These are phyloP conservation scores for Drosophila bifasciata DNA, from an alignment of 1,140 invertebrate species.

Conservation along the genomic window DNA sequence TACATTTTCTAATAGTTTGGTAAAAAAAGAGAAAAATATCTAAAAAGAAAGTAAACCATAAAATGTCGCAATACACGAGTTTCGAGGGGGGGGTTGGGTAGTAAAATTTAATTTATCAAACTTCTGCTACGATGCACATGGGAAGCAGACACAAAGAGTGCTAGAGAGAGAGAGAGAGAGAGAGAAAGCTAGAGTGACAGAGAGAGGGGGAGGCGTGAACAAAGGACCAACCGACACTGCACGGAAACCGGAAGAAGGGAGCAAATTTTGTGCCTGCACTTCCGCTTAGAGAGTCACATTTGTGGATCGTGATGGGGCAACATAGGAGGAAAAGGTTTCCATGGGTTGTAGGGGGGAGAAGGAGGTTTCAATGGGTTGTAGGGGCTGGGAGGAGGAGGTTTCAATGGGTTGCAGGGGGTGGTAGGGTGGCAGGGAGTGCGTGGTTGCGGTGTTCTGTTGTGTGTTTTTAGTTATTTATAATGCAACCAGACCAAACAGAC, in stretches of 20 bases:
- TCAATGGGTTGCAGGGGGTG: too few relatives aligned
- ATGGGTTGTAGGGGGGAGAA: slow-evolving; percentile 10
- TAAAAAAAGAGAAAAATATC: background rate
- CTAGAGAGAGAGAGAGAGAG: background rate
- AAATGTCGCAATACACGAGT: slow-evolving; percentile 45
- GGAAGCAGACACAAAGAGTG: slow-evolving; percentile 8
- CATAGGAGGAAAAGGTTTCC: slow-evolving; percentile 3
- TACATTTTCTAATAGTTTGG: slow-evolving; percentile 59
- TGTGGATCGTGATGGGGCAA: slow-evolving; percentile 23
- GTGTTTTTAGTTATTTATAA: slow-evolving; percentile 63
- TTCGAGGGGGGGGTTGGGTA: too few relatives aligned
- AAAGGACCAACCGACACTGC: slow-evolving; percentile 32
- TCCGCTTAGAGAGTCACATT: slow-evolving; percentile 61
- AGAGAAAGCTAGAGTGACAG: slow-evolving; percentile 2
- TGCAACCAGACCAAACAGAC: slow-evolving; percentile 54
- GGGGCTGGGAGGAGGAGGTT: slow-evolving; percentile 4
- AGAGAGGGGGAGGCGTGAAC: background rate
- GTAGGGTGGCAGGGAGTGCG: slow-evolving; percentile 1
- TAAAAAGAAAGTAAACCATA: slow-evolving; percentile 26
- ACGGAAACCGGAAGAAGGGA: slow-evolving; percentile 69
- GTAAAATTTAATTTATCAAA: slow-evolving; percentile 69
- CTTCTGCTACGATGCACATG: slow-evolving; percentile 65
- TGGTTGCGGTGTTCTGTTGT: slow-evolving; percentile 24
- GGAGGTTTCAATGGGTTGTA: background rate
- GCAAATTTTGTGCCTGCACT: slow-evolving; percentile 76